phyloP scores from a whole-genome alignment of 2,797 vertebrate genomes.

The Silurus lanzhouensis region DNA sequence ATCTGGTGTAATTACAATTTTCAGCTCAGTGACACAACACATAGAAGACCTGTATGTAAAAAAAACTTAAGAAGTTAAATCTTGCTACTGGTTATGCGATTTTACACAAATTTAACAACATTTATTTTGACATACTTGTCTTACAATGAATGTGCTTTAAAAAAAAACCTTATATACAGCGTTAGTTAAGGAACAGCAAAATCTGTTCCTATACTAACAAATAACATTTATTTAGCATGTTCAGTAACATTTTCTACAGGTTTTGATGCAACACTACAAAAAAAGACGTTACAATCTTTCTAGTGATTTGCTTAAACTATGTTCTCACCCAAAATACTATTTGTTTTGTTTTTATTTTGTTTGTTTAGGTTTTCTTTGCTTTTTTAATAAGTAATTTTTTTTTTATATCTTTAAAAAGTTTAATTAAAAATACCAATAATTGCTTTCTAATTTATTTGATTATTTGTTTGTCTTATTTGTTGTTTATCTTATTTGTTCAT shows the following conservation, averaged over 20 bases:
- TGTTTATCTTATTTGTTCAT: neutral
- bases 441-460: too few species aligned
- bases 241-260: neutral
- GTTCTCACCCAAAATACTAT: too few species aligned
- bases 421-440: too few species aligned
- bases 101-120: neutral
- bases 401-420: too few species aligned
- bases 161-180: neutral
- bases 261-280: neutral
- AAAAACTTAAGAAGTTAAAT: neutral
- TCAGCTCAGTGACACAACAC: conserved; percentile 20
- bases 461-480: too few species aligned
- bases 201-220: neutral
- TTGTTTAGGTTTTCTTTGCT: too few species aligned
- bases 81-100: neutral
- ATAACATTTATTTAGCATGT: neutral
- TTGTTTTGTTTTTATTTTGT: too few species aligned
- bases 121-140: conserved; percentile 1
- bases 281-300: neutral
- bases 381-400: too few species aligned
- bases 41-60: neutral
- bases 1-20: conserved; percentile 6
- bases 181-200: neutral
- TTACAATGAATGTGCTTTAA: neutral
- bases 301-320: too few species aligned